Base-by-base conservation (phyloP, 2,113 vertebrate genomes). In the Myotis yumanensis region DNA sequence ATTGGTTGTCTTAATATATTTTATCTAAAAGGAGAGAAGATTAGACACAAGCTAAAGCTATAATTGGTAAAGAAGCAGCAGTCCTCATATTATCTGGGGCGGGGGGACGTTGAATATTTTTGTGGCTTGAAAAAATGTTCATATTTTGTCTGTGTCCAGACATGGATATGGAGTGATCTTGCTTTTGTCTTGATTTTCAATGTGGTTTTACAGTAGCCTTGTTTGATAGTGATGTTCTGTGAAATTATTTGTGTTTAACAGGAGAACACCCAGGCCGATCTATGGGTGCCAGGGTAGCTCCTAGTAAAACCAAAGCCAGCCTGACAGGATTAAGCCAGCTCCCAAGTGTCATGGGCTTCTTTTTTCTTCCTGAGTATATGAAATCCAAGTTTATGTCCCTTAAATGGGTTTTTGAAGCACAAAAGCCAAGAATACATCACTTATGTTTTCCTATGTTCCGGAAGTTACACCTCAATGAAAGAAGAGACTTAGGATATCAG, bases 21-120 rank as follows among this genome's bases (percentile, higher is more conserved):
- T 92, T 94, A 77, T 90, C 18, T 85, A 52, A 66, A 54, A 89
- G 48, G 18, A 81, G 51, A 59, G 10, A 95, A 68, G 73, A 72
- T 15, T 82, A 69, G 46, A 75, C 4, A 35, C 46, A 73, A 30
- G 16, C 43, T 71, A 87, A 86, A 71, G 32, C 16, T 59, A 10
- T 72, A 82, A 46, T 59, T 90, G 25, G 52, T 51, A 94, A 95
- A 87, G 79, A 89, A 54, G 64, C 8, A 80, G 72, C 35, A 30
- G 16, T 59, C 28, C 48, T 96, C 30, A 28, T 43, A 79, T 81
- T 68, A 59, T 4, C 81, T 75, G 43, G 28, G 82, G 68, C 22
- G 28, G 7, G 51, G 28, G 32, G 32, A 52, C 17, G 11, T 32
- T 84, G 48, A 73, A 32, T 72, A 64, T 84, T 93, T 95, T 90